Percentiles rank a stretch among this genome's conserved stretches.
Conservation (phyloP, 2,888 invertebrate genomes). For the Drosophila cognata region DNA sequence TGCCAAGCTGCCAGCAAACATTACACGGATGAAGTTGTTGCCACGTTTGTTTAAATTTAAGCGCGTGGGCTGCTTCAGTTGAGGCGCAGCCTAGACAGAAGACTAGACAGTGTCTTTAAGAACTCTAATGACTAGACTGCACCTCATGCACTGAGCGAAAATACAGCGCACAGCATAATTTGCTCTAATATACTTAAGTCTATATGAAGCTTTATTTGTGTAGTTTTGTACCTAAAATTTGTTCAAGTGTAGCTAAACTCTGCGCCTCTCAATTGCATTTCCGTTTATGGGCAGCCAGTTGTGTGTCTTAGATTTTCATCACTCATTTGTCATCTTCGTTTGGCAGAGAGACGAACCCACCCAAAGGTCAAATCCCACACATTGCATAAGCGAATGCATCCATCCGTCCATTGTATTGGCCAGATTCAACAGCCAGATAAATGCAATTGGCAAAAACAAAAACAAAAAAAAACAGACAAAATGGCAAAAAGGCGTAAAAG, state of each 20-base stretch:
- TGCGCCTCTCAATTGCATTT: constrained; percentile 38
- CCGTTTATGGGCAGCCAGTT: constrained; percentile 47
- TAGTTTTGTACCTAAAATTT: background rate
- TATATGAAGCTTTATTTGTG: background rate
- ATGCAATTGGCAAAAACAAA: constrained; percentile 35
- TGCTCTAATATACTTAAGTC: background rate
- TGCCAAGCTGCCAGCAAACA: background rate
- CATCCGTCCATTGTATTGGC: constrained; percentile 41
- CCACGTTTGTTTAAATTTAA: background rate
- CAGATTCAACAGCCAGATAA: constrained; percentile 58
- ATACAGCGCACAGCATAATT: background rate
- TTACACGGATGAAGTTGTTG: constrained; percentile 41
- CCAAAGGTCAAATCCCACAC: constrained; percentile 75
- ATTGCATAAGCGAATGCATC: constrained; percentile 64
- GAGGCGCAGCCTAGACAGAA: constrained; percentile 41
- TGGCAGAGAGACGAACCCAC: constrained; percentile 23
- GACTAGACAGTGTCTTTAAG: constrained; percentile 31
- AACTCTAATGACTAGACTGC: constrained; percentile 52
- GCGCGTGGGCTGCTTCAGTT: constrained; percentile 14
- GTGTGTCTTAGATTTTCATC: constrained; percentile 66
- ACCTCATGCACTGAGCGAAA: constrained; percentile 47
- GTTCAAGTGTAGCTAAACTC: constrained; percentile 22
- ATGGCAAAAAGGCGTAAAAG: background rate
- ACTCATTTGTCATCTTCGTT: constrained; percentile 68
- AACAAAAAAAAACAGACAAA: constrained; percentile 12